A percentile compares a stretch with the other conserved stretches of the same genome.
phyloP scores from a whole-genome alignment of 1,140 invertebrate species.

The Pectinophora gossypiella region DNA sequence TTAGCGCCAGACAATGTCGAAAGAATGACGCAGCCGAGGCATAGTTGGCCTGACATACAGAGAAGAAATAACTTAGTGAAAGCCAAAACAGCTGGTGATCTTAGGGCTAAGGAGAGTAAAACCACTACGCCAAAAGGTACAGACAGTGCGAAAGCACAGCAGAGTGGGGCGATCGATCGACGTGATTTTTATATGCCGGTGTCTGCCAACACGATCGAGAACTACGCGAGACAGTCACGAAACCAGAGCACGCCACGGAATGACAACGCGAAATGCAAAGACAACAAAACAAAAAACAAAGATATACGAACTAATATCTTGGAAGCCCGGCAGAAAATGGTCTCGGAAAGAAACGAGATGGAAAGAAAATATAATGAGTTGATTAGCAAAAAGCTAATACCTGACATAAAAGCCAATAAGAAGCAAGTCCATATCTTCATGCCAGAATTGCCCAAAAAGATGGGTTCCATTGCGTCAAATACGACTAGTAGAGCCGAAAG shows the following conservation, averaged over 20 bases:
- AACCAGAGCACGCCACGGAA: conserved; percentile 54
- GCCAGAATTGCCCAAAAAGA: conserved; percentile 76
- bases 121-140: conserved; percentile 25
- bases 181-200: conserved; percentile 54
- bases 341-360: conserved; percentile 43
- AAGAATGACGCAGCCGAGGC: conserved; percentile 52
- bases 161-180: conserved; percentile 51
- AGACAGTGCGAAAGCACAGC: conserved; percentile 29
- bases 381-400: conserved; percentile 64
- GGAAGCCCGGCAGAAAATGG: conserved; percentile 53
- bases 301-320: conserved; percentile 42
- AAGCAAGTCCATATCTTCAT: conserved; percentile 82
- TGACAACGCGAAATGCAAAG: conserved; percentile 38
- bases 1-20: conserved; percentile 44
- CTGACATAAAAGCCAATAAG: conserved; percentile 53
- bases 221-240: conserved; percentile 68
- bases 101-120: conserved; percentile 34
- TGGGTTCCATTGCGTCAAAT: conserved; percentile 16
- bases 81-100: conserved; percentile 47
- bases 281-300: conserved; percentile 47
- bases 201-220: conserved; percentile 62
- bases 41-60: conserved; percentile 64
- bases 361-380: conserved; percentile 67
- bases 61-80: conserved; percentile 43
- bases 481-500: conserved; percentile 42